These are phyloP conservation scores for Dicaeum eximium DNA, from an alignment of 2,113 vertebrate species.

Conservation along the genomic window DNA sequence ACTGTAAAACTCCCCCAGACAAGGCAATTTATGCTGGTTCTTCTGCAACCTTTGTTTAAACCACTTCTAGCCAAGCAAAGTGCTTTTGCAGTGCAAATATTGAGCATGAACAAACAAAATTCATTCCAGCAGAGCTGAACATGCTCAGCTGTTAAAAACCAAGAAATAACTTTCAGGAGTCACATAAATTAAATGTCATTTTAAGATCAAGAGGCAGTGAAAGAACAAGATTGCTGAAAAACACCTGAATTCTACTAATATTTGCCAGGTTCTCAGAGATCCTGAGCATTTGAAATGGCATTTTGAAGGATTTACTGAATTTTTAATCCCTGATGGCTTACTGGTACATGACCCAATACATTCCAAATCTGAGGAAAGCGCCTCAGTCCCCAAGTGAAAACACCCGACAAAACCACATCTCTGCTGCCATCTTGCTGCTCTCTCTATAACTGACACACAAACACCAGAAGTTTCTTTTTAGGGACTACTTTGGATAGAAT, in stretches of 20 bases:
- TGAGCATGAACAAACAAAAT: neutral
- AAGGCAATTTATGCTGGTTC: neutral
- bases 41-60: neutral
- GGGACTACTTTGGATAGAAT: neutral
- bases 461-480: neutral
- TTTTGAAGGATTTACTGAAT: neutral
- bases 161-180: neutral
- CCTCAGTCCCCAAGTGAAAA: neutral
- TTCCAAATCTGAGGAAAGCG: neutral
- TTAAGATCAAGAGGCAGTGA: neutral
- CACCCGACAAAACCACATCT: neutral
- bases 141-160: neutral
- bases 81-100: neutral
- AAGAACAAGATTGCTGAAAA: neutral
- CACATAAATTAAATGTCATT: neutral
- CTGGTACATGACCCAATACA: neutral
- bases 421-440: slow-evolving; percentile 58
- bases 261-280: neutral
- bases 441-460: neutral
- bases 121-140: neutral
- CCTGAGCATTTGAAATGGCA: neutral
- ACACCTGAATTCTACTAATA: neutral
- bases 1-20: neutral
- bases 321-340: neutral
- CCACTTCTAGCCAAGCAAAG: neutral